phyloP scores from a whole-genome alignment of 2,888 invertebrate genomes.

The Drosophila niveifrons region DNA sequence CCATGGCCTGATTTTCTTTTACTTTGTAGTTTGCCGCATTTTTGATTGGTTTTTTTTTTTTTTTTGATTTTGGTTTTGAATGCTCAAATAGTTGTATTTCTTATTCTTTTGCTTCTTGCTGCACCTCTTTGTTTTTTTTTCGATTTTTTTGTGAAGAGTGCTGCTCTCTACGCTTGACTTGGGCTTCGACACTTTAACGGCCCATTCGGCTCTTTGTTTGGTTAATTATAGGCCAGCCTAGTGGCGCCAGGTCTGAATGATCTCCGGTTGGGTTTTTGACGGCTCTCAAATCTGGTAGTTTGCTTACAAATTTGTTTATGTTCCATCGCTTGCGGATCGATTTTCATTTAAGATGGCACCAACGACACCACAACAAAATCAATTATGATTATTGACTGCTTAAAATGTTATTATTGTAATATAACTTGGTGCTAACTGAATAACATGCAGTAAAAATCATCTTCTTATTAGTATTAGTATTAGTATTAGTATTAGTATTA shows the following conservation, averaged over 20 bases:
- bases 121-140: conserved; percentile 4
- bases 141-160: conserved; percentile 11
- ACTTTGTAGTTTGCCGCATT: conserved; percentile 75
- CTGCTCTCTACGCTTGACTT: conserved; percentile 40
- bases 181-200: conserved; percentile 75
- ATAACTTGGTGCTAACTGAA: too few species aligned
- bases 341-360: conserved; percentile 58
- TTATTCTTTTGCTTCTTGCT: conserved; percentile 40
- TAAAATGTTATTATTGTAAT: background rate
- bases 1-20: conserved; percentile 46
- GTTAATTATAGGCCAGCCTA: conserved; percentile 73
- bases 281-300: conserved; percentile 31
- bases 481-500: too few species aligned
- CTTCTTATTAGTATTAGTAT: too few species aligned
- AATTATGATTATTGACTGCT: conserved; percentile 65
- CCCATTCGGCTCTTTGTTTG: conserved; percentile 72
- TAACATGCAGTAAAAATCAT: too few species aligned
- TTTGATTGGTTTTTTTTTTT: conserved; percentile 69
- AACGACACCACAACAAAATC: conserved; percentile 43
- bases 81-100: conserved; percentile 61
- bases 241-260: conserved; percentile 51
- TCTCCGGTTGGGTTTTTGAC: background rate
- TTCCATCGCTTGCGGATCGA: conserved; percentile 72
- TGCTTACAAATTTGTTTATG: conserved; percentile 55
- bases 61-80: too few species aligned